Evolutionary conservation across 2,797 vertebrate species (phyloP), one percentile per base, ranked within the genome.

Genomic region (Scarus forsteni): DNA sequence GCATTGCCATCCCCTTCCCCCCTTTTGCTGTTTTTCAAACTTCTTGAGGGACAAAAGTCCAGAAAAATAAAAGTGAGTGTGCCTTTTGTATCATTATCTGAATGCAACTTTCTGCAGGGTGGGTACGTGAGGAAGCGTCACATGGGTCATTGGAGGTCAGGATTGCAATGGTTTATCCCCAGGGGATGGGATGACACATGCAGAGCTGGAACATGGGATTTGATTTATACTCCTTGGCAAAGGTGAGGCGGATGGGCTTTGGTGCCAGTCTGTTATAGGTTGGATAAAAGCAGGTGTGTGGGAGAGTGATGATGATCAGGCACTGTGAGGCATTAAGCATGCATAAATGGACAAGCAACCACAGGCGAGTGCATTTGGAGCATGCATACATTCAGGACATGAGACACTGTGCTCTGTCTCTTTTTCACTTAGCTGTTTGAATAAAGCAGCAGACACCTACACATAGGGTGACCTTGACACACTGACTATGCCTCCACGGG

Each of bases 381-480:
- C 66, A 72, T 85, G 76, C 77, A 88, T 78, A 64, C 64, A 89
- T 85, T 83, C 70, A 84, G 87, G 73, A 69, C 62, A 49, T 49
- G 45, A 49, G 48, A 63, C 62, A 63, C 44, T 60, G 19, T 12
- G 43, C 51, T 10, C 13, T 5, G 60, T 11, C 35, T 3, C 51
- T 53, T 51, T 36, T 38, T 16, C 3, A 62, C 11, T 18, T 7
- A 66, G 55, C 10, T 44, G 43, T 67, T 61, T 60, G 10, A 63
- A 36, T 53, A 34, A 70, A 66, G 42, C 44, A 10, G 58, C 65
- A 39, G 56, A 43, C 42, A 35, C 44, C 51, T 46, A 40, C 36
- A 8, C 48, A 54, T 8, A 46, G 55, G 34, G 62, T 83, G 79
- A 85, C 85, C 84, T 85, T 75, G 80, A 70, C 62, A 70, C 62